phyloP scores from a whole-genome alignment of 2,797 vertebrate genomes.

The Lepus oiostolus region DNA sequence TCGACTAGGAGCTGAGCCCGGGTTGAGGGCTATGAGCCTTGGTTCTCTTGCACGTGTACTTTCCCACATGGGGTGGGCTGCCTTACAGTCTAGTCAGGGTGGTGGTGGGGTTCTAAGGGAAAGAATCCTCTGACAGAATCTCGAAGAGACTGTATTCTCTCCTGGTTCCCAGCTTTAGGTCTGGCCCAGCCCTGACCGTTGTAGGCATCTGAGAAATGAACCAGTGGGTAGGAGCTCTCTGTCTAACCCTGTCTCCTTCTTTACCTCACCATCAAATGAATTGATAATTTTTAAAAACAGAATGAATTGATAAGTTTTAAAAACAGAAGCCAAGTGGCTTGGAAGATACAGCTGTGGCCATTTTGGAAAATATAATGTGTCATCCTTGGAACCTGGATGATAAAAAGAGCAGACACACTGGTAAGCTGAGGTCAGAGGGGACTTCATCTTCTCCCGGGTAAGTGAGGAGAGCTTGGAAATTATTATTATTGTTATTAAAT shows the following conservation, averaged over 20 bases:
- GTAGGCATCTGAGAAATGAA: no score
- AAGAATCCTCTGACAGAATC: neutral
- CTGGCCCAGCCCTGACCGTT: no score
- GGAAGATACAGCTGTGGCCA: neutral
- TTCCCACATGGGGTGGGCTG: neutral
- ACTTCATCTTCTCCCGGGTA: neutral
- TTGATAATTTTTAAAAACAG: neutral
- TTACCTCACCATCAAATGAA: no score
- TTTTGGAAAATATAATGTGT: conserved; percentile 23
- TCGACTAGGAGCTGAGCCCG: neutral
- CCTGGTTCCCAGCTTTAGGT: no score
- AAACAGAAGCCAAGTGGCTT: neutral
- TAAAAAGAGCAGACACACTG: neutral
- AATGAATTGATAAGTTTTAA: no score
- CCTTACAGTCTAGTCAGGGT: neutral
- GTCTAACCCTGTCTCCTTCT: no score
- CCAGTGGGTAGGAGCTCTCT: no score
- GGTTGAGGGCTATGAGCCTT: neutral
- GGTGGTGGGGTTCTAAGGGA: neutral
- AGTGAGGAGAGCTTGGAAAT: conserved; percentile 7
- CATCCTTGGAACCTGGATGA: neutral
- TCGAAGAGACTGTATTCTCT: neutral
- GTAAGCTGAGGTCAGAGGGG: neutral
- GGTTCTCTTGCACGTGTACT: neutral
- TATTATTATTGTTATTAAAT: neutral